Conservation (phyloP, 2,113 vertebrate species). For the Centropristis striata region DNA sequence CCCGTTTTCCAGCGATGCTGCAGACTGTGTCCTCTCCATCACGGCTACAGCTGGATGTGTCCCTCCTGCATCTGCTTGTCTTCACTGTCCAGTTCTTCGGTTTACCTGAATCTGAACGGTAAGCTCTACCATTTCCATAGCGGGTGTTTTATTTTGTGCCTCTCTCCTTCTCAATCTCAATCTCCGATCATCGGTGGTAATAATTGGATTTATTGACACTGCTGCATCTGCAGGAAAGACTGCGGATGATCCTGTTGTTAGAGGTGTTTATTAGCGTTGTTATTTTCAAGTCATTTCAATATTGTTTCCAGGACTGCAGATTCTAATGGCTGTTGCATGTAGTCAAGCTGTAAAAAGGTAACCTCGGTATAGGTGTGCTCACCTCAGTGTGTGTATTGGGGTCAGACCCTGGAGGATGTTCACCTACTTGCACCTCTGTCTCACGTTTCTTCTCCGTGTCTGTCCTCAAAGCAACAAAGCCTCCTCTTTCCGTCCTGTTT, state of each 20-base stretch:
- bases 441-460: background rate
- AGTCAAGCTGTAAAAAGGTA: background rate
- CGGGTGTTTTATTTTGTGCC: background rate
- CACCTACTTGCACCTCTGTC: background rate
- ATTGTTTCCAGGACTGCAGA: background rate
- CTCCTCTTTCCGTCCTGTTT: background rate
- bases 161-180: background rate
- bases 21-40: constrained; percentile 45
- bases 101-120: constrained; percentile 38
- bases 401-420: constrained; percentile 9
- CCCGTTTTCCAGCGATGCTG: constrained; percentile 64
- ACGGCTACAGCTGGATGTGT: constrained; percentile 14
- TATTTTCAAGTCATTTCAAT: background rate
- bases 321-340: background rate
- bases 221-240: constrained; percentile 45
- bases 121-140: constrained; percentile 24
- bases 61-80: constrained; percentile 10
- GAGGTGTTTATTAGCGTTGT: background rate
- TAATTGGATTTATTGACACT: constrained; percentile 37
- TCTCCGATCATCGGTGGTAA: background rate
- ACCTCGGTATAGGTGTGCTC: background rate
- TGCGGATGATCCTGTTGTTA: constrained; percentile 38
- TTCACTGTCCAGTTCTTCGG: background rate
- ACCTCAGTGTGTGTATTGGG: constrained; percentile 12
- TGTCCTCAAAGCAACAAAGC: background rate